Evolutionary conservation across 2,888 invertebrate species (phyloP), one percentile per base, ranked within the genome.

Genomic region (Hirtodrosophila histrioides): DNA sequence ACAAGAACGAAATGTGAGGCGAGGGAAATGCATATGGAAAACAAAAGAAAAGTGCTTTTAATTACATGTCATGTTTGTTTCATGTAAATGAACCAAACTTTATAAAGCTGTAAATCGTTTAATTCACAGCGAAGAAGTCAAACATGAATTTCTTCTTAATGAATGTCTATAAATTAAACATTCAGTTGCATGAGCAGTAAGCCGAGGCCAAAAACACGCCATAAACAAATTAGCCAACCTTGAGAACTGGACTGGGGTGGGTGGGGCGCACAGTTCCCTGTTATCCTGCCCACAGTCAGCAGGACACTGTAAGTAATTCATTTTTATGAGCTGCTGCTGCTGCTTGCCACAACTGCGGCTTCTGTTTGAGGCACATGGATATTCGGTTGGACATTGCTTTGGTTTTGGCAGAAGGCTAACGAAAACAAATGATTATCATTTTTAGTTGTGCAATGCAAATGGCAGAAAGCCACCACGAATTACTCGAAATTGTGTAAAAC

Each of bases 361-460:
- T 12, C 39, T 27, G 43, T 10, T 33, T 48, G 40, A 11, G 45
- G 56, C 57, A 67, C 37, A 54, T 65, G 58, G 58, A 12, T 33
- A 37, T 46, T 35, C 4, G 45, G 53, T 46, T 12, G 46, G 33
- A 53, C 49, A 36, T 35, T 33, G 46, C 53, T 56, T 43, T 53
- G n/a, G 36, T 17, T 37, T 24, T 49, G 57, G 74, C 37, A 55
- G 53, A 49, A 11, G 56, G 63, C 78, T 74, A 82, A 82, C 82
- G 79, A 71, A 76, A 81, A 82, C 76, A 85, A 82, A 81, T 82
- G 85, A 76, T 85, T 66, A 78, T 74, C 85, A 76, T 76, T 82
- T 75, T 48, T 61, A 62, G 65, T 66, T 65, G 63, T 65, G 61
- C 70, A 69, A 78, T 67, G 78, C 67, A 75, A 73, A 69, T 73